Percentiles rank a stretch among this genome's conserved stretches.
These are phyloP conservation scores for Chloropsis cyanopogon DNA, from an alignment of 2,113 vertebrate genomes.

Conservation along the genomic window DNA sequence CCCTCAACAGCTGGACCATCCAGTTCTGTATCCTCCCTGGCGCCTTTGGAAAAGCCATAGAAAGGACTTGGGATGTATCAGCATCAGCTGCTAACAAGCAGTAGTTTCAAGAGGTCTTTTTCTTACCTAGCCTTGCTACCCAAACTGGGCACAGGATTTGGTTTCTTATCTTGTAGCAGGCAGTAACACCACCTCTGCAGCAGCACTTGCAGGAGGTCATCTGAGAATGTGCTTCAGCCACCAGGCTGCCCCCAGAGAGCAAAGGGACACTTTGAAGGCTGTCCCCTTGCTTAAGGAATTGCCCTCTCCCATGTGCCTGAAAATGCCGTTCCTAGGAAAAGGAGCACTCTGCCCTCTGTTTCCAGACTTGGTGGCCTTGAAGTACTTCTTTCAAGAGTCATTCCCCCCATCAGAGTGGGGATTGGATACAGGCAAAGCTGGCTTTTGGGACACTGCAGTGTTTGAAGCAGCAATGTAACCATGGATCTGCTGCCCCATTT, in stretches of 20 bases:
- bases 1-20: background rate
- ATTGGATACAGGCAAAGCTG: background rate
- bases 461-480: background rate
- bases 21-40: background rate
- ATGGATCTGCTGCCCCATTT: background rate
- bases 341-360: background rate
- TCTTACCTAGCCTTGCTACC: background rate
- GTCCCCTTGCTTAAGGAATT: background rate
- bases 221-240: background rate
- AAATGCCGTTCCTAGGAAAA: background rate
- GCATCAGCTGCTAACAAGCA: background rate
- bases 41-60: background rate
- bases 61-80: background rate
- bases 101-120: background rate
- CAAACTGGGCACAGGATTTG: background rate
- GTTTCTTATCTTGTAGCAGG: background rate
- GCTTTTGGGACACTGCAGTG: background rate
- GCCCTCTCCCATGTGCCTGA: rapidly evolving
- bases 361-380: background rate
- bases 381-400: background rate
- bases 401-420: background rate
- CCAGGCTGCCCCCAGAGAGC: background rate
- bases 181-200: background rate
- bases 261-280: background rate
- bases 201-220: background rate